Conservation (phyloP, 2,113 vertebrate genomes). For the Boulengeromyrus knoepffleri region DNA sequence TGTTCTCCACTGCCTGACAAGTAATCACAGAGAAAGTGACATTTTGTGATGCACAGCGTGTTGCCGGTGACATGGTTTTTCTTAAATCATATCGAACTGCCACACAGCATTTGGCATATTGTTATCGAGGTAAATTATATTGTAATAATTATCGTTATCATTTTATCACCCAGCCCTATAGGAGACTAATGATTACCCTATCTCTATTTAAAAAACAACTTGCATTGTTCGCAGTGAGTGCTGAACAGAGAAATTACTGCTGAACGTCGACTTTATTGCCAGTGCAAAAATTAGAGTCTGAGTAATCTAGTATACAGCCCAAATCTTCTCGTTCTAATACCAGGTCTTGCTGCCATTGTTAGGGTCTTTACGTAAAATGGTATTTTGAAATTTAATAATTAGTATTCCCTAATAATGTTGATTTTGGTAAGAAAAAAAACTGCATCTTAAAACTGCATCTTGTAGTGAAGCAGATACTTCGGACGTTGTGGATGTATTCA, state of each 20-base stretch:
- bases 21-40: too few species aligned
- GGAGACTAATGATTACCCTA: neutral
- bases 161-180: neutral
- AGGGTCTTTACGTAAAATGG: neutral
- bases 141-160: neutral
- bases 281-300: neutral
- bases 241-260: too few species aligned
- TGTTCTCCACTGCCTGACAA: too few species aligned
- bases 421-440: neutral
- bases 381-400: neutral
- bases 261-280: neutral
- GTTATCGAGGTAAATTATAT: neutral
- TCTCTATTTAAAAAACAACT: neutral
- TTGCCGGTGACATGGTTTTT: too few species aligned
- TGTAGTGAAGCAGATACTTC: neutral
- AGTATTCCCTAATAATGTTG: neutral
- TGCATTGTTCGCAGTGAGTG: neutral
- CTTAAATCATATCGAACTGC: too few species aligned
- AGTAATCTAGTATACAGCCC: neutral
- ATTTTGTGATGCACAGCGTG: too few species aligned
- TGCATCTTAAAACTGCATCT: neutral
- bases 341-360: neutral
- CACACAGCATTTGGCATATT: neutral
- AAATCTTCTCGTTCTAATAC: neutral
- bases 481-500: neutral